These are phyloP conservation scores for Plecotus auritus DNA, from an alignment of 2,113 vertebrate genomes.

Conservation along the genomic window DNA sequence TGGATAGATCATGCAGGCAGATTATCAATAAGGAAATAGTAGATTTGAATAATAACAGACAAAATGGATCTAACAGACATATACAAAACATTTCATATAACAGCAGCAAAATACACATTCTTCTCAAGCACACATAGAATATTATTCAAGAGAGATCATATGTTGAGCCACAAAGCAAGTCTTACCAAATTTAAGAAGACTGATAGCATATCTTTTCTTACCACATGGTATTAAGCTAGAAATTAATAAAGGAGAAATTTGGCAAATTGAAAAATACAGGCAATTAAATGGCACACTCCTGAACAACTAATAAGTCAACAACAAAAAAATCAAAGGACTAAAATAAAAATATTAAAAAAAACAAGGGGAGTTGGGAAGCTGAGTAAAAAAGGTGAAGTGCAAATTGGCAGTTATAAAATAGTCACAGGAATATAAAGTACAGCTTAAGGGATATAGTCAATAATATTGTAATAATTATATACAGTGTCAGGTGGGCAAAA, in stretches of 20 bases:
- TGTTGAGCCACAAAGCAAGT: no score
- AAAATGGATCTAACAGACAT: neutral
- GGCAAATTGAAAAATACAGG: neutral
- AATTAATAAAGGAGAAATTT: neutral
- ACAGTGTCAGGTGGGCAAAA: neutral
- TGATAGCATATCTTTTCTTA: neutral
- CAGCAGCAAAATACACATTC: no score
- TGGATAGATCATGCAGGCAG: neutral
- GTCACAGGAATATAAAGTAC: neutral
- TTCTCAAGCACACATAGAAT: no score
- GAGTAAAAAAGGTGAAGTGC: neutral
- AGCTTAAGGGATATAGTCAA: neutral
- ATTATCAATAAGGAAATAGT: neutral
- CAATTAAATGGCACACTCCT: neutral
- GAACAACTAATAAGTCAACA: neutral
- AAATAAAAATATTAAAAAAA: neutral
- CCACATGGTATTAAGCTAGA: neutral
- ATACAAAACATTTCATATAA: no score
- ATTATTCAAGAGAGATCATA: no score
- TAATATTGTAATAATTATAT: neutral
- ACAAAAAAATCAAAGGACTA: neutral
- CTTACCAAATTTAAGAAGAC: no score
- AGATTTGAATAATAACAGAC: neutral
- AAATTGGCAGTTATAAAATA: neutral
- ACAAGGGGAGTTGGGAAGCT: neutral